Percentiles rank a stretch among this genome's conserved stretches.
Evolutionary conservation across 2,888 invertebrate species (phyloP).

Genomic region (Drosophila kambysellisi): DNA sequence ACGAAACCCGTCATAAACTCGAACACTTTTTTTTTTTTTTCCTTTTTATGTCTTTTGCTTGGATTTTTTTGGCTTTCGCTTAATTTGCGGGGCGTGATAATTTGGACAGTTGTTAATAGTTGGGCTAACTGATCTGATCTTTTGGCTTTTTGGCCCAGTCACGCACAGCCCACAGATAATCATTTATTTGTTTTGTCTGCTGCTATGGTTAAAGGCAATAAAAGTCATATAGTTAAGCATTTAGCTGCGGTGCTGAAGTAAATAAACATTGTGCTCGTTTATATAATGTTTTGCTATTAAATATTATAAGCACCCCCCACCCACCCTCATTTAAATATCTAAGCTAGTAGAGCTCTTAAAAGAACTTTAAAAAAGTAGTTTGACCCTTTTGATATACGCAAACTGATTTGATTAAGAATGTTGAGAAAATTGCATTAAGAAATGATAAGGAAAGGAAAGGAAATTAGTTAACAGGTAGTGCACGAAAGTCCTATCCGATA

Average conservation of each 20-base stretch:
- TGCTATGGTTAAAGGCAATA: conserved; percentile 11
- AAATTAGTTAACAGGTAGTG: background rate
- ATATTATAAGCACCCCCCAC: background rate
- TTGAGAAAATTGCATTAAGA: background rate
- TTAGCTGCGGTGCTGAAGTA: conserved; percentile 1
- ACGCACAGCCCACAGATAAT: conserved; percentile 50
- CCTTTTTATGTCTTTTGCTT: conserved; percentile 22
- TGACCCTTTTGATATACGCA: background rate
- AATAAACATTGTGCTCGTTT: background rate
- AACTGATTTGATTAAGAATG: background rate
- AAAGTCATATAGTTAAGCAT: conserved; percentile 35
- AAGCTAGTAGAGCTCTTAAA: background rate
- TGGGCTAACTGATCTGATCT: conserved; percentile 47
- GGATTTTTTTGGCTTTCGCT: conserved; percentile 24
- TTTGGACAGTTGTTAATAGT: conserved; percentile 76
- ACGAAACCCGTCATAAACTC: conserved; percentile 52
- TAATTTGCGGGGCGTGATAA: conserved; percentile 71
- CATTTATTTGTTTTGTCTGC: conserved; percentile 70
- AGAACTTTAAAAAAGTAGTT: background rate
- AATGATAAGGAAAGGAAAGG: background rate
- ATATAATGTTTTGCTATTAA: background rate
- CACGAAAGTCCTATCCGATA: background rate
- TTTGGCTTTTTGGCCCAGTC: conserved; percentile 14
- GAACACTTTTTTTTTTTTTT: background rate
- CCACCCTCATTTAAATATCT: background rate